phyloP scores from a whole-genome alignment of 2,888 invertebrate genomes.

The Hypselothyrea guttata region DNA sequence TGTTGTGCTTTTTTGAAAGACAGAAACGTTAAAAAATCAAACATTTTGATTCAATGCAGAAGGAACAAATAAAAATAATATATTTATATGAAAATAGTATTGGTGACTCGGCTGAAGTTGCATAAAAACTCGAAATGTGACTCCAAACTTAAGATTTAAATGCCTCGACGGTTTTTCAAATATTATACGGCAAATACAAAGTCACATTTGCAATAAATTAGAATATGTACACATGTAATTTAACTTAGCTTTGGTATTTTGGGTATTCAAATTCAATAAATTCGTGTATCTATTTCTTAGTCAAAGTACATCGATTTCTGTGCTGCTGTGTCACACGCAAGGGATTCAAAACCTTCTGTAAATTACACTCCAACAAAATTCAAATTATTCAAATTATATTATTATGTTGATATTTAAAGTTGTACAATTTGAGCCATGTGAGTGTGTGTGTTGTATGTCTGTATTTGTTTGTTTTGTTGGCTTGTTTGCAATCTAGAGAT shows the following conservation, averaged over 20 bases:
- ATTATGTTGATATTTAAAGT: not conserved
- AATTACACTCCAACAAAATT: slow-evolving; percentile 53
- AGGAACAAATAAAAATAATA: slow-evolving; percentile 46
- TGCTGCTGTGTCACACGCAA: slow-evolving; percentile 26
- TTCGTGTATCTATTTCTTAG: slow-evolving; percentile 1
- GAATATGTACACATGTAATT: too few relatives aligned
- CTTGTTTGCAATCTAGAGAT: slow-evolving; percentile 34
- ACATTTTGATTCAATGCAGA: slow-evolving; percentile 44
- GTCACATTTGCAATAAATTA: too few relatives aligned
- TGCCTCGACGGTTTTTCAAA: too few relatives aligned
- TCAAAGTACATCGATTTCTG: slow-evolving; percentile 77
- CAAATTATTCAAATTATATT: slow-evolving; percentile 22
- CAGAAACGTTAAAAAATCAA: slow-evolving; percentile 47
- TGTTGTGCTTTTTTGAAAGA: slow-evolving; percentile 41
- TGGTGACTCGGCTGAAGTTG: slow-evolving; percentile 69
- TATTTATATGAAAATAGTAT: slow-evolving; percentile 38
- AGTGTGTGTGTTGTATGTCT: not conserved
- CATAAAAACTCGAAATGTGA: slow-evolving; percentile 58
- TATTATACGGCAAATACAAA: not conserved
- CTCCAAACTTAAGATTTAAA: not conserved
- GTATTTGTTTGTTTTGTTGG: slow-evolving; percentile 33
- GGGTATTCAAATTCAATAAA: not conserved
- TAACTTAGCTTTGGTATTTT: too few relatives aligned
- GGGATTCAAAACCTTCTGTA: slow-evolving; percentile 77
- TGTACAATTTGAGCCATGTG: slow-evolving; percentile 2